These are phyloP conservation scores for Tapirus indicus DNA, from an alignment of 2,797 vertebrate species.

Conservation along the genomic window DNA sequence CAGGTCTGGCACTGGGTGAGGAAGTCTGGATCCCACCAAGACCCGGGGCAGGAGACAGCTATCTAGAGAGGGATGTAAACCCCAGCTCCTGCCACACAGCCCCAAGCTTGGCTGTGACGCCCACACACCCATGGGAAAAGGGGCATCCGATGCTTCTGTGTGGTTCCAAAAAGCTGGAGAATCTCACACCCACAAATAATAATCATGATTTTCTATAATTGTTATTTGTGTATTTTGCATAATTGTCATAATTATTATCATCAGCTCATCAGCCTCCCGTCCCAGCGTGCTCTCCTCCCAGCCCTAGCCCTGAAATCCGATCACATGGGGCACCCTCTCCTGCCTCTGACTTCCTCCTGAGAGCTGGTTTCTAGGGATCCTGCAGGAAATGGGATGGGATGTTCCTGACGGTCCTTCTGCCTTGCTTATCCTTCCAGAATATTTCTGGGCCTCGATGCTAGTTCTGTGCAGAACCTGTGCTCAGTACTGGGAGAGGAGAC, in stretches of 20 bases:
- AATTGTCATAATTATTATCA: slow-evolving; percentile 86
- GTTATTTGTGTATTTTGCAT: slow-evolving; percentile 84
- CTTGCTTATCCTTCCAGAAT: not conserved
- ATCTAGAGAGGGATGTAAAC: not conserved
- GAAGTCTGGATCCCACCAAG: not conserved
- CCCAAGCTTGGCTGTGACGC: not conserved
- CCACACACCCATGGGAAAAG: slow-evolving; percentile 34
- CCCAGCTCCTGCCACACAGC: not conserved
- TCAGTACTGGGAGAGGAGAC: not conserved
- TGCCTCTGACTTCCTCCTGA: slow-evolving; percentile 37
- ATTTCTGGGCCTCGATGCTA: not conserved
- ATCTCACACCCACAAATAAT: slow-evolving; percentile 80
- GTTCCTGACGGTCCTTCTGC: not conserved
- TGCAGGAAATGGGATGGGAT: not conserved
- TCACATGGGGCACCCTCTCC: slow-evolving; percentile 50
- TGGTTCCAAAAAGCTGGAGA: slow-evolving; percentile 77
- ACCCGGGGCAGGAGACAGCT: not conserved
- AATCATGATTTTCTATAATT: slow-evolving; percentile 83
- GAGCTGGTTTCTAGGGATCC: not conserved
- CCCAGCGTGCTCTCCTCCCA: slow-evolving; percentile 58
- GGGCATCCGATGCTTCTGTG: slow-evolving; percentile 27
- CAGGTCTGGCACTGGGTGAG: not conserved
- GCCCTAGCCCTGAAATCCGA: slow-evolving; percentile 64
- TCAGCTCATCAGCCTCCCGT: slow-evolving; percentile 81
- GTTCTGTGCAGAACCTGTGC: not conserved